Conservation (phyloP, 2,797 vertebrate species). For the Leptoclinus maculatus region DNA sequence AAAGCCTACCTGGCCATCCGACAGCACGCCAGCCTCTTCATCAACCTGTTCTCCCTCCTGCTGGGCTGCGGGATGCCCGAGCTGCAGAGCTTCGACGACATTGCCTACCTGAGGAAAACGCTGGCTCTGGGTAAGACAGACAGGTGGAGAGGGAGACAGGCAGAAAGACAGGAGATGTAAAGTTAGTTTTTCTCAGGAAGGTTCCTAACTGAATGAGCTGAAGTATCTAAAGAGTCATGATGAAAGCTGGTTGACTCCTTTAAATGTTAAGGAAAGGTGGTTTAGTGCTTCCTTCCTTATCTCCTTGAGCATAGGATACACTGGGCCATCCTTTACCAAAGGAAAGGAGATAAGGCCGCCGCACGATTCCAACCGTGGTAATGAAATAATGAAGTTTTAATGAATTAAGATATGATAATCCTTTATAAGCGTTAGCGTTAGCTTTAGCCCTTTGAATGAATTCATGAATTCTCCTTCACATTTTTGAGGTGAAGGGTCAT, state of each 20-base stretch:
- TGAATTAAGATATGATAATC: not conserved
- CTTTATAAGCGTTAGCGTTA: too few species aligned
- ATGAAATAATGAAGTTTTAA: not conserved
- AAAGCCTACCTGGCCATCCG: conserved; percentile 86
- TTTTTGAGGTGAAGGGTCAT: too few species aligned
- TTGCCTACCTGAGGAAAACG: conserved; percentile 85
- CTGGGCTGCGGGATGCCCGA: conserved; percentile 86
- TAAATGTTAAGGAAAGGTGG: not conserved
- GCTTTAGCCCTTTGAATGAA: too few species aligned
- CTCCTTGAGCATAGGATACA: not conserved
- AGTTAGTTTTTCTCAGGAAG: too few species aligned
- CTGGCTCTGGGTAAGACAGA: conserved; percentile 77
- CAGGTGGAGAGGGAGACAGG: not conserved
- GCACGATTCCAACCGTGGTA: not conserved
- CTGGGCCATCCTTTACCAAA: not conserved
- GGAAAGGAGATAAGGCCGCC: not conserved
- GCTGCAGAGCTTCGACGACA: conserved; percentile 86
- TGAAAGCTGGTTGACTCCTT: not conserved
- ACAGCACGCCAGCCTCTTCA: conserved; percentile 85
- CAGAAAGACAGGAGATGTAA: not conserved
- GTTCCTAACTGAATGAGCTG: not conserved
- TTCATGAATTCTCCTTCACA: too few species aligned
- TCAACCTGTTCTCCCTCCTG: conserved; percentile 86
- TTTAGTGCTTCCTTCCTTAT: not conserved
- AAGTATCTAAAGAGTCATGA: not conserved